Evolutionary conservation across 1,140 invertebrate genomes (phyloP), one percentile per base, ranked within the genome.

Genomic region (Drosophila sproati): DNA sequence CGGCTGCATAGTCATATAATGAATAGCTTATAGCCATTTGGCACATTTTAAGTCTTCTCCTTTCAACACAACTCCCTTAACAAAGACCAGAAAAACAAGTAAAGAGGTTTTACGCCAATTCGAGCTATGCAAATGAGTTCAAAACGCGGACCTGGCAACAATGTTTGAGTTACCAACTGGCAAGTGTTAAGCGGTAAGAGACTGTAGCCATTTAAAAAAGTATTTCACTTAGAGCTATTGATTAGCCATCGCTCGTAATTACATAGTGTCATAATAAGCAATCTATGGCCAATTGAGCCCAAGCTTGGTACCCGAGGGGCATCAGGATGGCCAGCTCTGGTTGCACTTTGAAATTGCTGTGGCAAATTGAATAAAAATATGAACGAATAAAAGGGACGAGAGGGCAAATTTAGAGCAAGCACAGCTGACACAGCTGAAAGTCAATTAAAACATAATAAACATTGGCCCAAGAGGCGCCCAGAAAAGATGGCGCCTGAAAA

Each of bases 331-430:
- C 34, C 37, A 32, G 31, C n/a, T 32, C 37, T 41, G 39, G 34
- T 52, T 51, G 48, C 69, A 73, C 67, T 76, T 78, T 78, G 68
- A 78, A 83, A 81, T 78, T 89, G 85, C 71, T 68, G 64, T 41
- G 41, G 52, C 61, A 89, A 89, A 89, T 89, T 89, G 78, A 89
- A 90, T 89, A 81, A 89, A 89, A 89, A 89, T 87, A 89, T 62
- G 78, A 77, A 59, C 63, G 39, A 37, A 63, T 41, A 35, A 12
- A 31, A n/a, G n/a, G 55, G 55, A 6, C 4, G 5, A 29, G 6
- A 28, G 29, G 56, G 66, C 45, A 37, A 55, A 10, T 10, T 4
- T 28, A 51, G 66, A 28, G 47, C 5, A 45, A 43, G 64, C 47
- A 39, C 80, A 75, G 64, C 73, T 83, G 77, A 77, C 63, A 79